Evolutionary conservation across 1,140 invertebrate genomes (phyloP).

Genomic region (Drosophila repletoides): DNA sequence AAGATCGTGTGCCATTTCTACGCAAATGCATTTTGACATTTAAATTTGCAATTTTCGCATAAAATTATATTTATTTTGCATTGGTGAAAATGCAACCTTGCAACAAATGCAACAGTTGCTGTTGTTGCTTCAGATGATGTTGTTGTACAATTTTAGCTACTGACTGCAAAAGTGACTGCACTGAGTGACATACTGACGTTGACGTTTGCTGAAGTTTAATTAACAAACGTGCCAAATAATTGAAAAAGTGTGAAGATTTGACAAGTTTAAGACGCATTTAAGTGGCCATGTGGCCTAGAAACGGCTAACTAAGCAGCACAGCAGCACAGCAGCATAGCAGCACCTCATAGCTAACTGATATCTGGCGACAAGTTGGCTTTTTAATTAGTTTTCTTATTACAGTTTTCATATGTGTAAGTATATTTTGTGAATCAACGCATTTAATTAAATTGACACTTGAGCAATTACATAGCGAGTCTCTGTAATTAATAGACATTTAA

Average conservation of each 20-base stretch:
- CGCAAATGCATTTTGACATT: constrained; percentile 79
- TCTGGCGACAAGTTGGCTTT: constrained; percentile 31
- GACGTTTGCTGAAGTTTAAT: constrained; percentile 80
- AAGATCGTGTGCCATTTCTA: constrained; percentile 48
- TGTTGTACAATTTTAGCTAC: constrained; percentile 46
- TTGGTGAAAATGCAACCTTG: constrained; percentile 71
- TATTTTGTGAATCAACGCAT: constrained; percentile 52
- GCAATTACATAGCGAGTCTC: constrained; percentile 23
- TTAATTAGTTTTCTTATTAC: constrained; percentile 34
- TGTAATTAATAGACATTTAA: constrained; percentile 7
- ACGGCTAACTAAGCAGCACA: constrained; percentile 33
- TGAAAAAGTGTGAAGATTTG: constrained; percentile 81
- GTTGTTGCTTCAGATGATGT: constrained; percentile 15
- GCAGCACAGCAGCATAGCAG: no score
- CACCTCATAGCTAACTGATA: neutral
- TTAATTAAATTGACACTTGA: constrained; percentile 72
- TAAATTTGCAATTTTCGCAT: constrained; percentile 80
- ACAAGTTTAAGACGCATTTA: constrained; percentile 81
- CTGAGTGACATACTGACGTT: constrained; percentile 64
- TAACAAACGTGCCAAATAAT: constrained; percentile 80
- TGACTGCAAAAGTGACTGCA: constrained; percentile 4
- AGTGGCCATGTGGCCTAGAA: constrained; percentile 58
- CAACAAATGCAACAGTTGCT: constrained; percentile 32
- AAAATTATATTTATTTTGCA: constrained; percentile 72
- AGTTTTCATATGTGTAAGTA: constrained; percentile 9